phyloP scores from a whole-genome alignment of 2,888 invertebrate species.

The Elgonia sp. region DNA sequence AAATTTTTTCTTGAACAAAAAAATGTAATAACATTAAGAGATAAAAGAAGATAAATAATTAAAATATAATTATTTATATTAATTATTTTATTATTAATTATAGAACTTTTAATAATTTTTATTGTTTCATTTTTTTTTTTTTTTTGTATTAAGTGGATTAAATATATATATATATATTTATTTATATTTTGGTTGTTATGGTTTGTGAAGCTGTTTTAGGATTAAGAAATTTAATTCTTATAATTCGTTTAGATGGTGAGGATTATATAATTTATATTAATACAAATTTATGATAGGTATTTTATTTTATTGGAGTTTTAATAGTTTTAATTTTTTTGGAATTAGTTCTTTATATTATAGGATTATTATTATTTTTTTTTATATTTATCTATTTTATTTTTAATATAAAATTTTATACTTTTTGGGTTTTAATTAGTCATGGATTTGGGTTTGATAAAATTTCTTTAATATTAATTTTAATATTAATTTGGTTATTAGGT shows the following conservation, averaged over 20 bases:
- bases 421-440: slow-evolving; percentile 23
- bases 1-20: too few species aligned
- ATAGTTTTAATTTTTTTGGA: slow-evolving; percentile 81
- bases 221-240: slow-evolving; percentile 89
- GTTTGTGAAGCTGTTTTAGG: slow-evolving; percentile 91
- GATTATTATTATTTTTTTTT: slow-evolving; percentile 82
- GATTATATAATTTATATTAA: slow-evolving; percentile 86
- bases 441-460: slow-evolving; percentile 67
- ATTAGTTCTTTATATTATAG: slow-evolving; percentile 73
- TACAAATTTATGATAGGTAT: slow-evolving; percentile 83
- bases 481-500: slow-evolving; percentile 89
- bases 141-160: too few species aligned
- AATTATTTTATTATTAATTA: too few species aligned
- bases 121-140: too few species aligned
- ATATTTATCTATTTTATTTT: slow-evolving; percentile 51
- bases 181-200: slow-evolving; percentile 88
- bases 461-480: slow-evolving; percentile 74
- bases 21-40: too few species aligned
- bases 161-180: too few species aligned
- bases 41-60: too few species aligned
- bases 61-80: too few species aligned
- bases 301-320: slow-evolving; percentile 87
- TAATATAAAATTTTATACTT: slow-evolving; percentile 44
- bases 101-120: too few species aligned
- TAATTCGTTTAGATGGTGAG: slow-evolving; percentile 90